Conservation (phyloP, 1,140 invertebrate species). For the Hyposmocoma kahamanoa region DNA sequence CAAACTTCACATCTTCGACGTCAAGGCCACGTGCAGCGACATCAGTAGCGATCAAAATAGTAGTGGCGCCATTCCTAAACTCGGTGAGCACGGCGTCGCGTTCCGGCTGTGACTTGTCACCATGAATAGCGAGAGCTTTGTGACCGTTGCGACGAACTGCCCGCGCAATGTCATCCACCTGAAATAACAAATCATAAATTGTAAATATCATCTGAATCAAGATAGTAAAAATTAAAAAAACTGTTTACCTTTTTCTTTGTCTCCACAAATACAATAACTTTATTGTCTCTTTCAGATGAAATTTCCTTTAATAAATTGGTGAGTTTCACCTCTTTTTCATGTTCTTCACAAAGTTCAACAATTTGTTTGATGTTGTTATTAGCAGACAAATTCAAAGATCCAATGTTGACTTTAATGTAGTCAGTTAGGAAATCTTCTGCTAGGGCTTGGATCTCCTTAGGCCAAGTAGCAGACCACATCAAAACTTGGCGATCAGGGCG, state of each 20-base stretch:
- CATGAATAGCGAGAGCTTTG: conserved; percentile 95
- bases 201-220: too few species aligned
- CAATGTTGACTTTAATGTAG: conserved; percentile 95
- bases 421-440: conserved; percentile 96
- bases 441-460: conserved; percentile 95
- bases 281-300: conserved; percentile 89
- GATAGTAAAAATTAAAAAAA: too few species aligned
- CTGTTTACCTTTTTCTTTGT: conserved; percentile 91
- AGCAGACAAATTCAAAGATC: conserved; percentile 92
- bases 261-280: conserved; percentile 98
- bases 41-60: conserved; percentile 98
- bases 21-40: conserved; percentile 98
- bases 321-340: conserved; percentile 90
- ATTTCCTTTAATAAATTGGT: conserved; percentile 90
- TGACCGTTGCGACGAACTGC: conserved; percentile 90
- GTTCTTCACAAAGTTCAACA: conserved; percentile 94
- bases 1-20: conserved; percentile 99
- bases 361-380: conserved; percentile 99
- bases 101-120: conserved; percentile 98
- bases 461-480: conserved; percentile 99
- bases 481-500: conserved; percentile 94
- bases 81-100: conserved; percentile 94
- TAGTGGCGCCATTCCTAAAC: conserved; percentile 93
- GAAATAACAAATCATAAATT: conserved; percentile 14
- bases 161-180: conserved; percentile 95